Percentiles rank a stretch among this genome's conserved stretches.
These are phyloP conservation scores for Dolichallabes microphthalmus DNA, from an alignment of 2,113 vertebrate species.

Conservation along the genomic window DNA sequence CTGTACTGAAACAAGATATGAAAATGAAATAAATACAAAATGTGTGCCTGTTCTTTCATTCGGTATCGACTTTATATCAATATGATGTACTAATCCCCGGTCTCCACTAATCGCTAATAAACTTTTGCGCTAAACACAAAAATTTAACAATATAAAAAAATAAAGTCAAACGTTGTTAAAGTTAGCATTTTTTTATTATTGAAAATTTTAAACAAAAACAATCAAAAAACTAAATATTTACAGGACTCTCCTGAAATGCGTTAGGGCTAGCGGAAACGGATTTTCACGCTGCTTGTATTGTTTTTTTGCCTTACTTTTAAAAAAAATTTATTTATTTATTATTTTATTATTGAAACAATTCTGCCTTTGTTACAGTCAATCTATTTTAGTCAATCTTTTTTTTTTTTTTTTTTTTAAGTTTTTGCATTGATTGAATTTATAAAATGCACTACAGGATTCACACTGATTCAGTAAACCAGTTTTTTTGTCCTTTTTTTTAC, in stretches of 20 bases:
- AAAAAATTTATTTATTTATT: conserved; percentile 4
- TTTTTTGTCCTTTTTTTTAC: conserved; percentile 29
- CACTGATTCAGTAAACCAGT: conserved; percentile 1
- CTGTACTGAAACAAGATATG: no score
- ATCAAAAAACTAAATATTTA: conserved; percentile 66
- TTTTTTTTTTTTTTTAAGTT: conserved; percentile 63
- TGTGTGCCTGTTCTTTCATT: no score
- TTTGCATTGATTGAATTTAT: conserved; percentile 55
- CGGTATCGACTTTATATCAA: no score
- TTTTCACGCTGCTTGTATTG: conserved; percentile 61
- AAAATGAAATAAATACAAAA: no score
- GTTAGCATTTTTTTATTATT: conserved; percentile 60
- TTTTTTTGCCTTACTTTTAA: conserved; percentile 48
- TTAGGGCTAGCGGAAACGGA: conserved; percentile 68
- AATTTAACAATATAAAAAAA: conserved; percentile 54
- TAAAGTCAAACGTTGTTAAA: conserved; percentile 56
- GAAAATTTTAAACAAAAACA: conserved; percentile 51
- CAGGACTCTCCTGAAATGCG: conserved; percentile 73
- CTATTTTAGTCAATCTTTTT: not conserved
- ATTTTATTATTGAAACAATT: not conserved
- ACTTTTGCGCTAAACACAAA: conserved; percentile 78
- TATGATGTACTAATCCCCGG: no score
- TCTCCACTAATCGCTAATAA: not conserved
- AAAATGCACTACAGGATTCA: conserved; percentile 58
- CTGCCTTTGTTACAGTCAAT: conserved; percentile 48